Base-by-base conservation (phyloP, 2,797 vertebrate species). In the Danio albolineatus region DNA sequence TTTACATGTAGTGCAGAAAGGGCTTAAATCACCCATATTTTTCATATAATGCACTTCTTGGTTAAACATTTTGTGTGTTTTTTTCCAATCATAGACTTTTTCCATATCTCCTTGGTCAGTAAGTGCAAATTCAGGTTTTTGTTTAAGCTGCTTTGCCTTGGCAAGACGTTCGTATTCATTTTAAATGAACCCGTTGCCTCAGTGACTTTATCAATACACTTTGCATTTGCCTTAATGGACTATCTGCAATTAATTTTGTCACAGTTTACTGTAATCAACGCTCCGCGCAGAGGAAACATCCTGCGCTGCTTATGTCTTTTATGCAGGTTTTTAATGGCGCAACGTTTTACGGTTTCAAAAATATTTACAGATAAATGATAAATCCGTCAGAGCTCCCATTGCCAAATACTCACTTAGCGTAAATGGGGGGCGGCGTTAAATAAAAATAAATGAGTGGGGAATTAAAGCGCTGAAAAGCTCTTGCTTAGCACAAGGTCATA, bases 381-480 rank as follows among this genome's bases (percentile, higher is more conserved):
- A 86, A 87, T 75, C 82, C 43, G 46, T 75, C 79, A 71, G 59
- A 62, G 28, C 48, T 41, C 21, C 73, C 64, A 71, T 65, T 86
- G 85, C 85, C 85, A 86, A 86, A 84, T 80, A 78, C 77, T 86
- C 84, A 85, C 85, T 86, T 84, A 85, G 78, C 19, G 78, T 82
- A 78, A 74, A 77, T 56, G 76, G 53, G 46, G 78, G 62, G 57
- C 59, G 82, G 59, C 69, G 65, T 79, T 72, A 87, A 86, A 74
- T 73, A 59, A 46, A 57, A 71, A 75, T 78, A 73, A 60, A 71
- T 75, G 73, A 79, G 75, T 38, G 70, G 76, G 80, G 79, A 82
- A 85, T 76, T 65, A 71, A 75, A 81, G 73, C 48, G 36, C 21
- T 59, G 73, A 83, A 72, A 71, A 77, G 38, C 74, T 80, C 70